Conservation (phyloP, 2,888 invertebrate species). For the Elegia similella region DNA sequence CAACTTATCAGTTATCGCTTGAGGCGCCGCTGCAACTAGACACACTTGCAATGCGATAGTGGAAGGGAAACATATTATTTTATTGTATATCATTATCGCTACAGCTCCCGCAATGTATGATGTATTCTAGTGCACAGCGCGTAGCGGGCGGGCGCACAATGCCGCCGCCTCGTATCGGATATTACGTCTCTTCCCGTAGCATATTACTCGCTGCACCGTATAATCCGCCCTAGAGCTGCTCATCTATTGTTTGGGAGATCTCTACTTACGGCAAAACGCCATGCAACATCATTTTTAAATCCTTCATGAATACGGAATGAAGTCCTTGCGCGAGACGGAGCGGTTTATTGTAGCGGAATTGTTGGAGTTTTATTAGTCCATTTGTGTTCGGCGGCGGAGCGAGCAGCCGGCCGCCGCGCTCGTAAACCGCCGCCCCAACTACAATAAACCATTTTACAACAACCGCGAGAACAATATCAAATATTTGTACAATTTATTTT, state of each 20-base stretch:
- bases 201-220: neutral
- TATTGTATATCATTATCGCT: neutral
- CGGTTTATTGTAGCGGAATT: conserved; percentile 8
- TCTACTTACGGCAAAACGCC: neutral
- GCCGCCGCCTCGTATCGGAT: neutral
- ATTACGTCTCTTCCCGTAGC: neutral
- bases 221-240: neutral
- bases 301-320: conserved; percentile 18
- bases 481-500: neutral
- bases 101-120: neutral
- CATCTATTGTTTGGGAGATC: conserved; percentile 8
- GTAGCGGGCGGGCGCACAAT: neutral
- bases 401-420: conserved; percentile 3
- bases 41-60: neutral
- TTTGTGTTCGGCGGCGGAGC: conserved; percentile 8
- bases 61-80: neutral
- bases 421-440: conserved; percentile 3
- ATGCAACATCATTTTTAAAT: conserved; percentile 11
- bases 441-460: conserved; percentile 10
- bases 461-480: neutral
- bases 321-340: conserved; percentile 13
- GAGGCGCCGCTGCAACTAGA: neutral
- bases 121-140: neutral
- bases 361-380: conserved; percentile 11
- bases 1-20: too few species aligned